Evolutionary conservation across 2,888 invertebrate species (phyloP).

Genomic region (Oeneis ivallda): DNA sequence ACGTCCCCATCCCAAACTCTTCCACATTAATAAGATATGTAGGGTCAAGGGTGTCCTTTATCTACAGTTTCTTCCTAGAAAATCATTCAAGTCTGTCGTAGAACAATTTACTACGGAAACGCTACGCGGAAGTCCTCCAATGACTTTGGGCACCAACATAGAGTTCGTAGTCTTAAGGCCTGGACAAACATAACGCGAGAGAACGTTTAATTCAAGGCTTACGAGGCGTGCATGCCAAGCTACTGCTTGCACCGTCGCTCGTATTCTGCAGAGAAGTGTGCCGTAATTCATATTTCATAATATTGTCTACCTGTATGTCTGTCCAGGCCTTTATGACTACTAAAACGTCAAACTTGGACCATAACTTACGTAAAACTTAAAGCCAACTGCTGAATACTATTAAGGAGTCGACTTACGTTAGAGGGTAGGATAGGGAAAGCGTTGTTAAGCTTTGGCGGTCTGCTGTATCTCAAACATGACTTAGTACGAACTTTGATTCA

Average conservation of each 20-base stretch:
- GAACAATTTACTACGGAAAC: not conserved
- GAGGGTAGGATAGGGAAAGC: constrained; percentile 50
- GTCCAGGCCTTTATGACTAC: not conserved
- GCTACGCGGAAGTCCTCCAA: not conserved
- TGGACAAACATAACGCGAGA: not conserved
- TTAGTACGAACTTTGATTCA: constrained; percentile 6
- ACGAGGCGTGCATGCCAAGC: too few relatives aligned
- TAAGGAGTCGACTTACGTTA: constrained; percentile 16
- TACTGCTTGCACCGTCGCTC: not conserved
- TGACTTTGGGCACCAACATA: not conserved
- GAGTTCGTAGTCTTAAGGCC: not conserved
- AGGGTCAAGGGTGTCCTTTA: too few relatives aligned
- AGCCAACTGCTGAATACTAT: not conserved
- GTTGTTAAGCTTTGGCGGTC: constrained; percentile 54
- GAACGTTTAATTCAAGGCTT: not conserved
- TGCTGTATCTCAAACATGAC: constrained; percentile 19
- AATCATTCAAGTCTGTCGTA: not conserved
- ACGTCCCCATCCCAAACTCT: too few relatives aligned
- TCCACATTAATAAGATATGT: too few relatives aligned
- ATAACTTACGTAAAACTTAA: not conserved
- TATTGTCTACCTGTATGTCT: not conserved
- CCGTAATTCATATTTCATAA: not conserved
- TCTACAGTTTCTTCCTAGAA: too few relatives aligned
- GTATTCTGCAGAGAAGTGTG: not conserved
- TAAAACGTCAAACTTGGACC: not conserved